These are phyloP conservation scores for Pangasianodon hypophthalmus DNA, from an alignment of 2,113 vertebrate species.

Conservation along the genomic window DNA sequence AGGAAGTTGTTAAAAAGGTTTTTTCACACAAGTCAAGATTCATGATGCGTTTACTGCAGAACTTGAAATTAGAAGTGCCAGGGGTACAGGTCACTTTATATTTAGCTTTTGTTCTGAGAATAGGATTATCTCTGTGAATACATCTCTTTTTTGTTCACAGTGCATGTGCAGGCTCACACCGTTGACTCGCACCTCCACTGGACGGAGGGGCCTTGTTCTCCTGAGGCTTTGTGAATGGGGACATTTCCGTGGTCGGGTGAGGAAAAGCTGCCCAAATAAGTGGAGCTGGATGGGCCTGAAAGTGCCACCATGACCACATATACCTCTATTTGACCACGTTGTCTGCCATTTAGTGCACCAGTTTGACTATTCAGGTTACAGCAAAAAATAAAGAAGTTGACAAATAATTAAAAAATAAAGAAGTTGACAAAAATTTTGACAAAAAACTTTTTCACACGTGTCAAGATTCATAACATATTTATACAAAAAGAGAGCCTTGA, in stretches of 20 bases:
- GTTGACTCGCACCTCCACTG: not conserved
- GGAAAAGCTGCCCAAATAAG: not conserved
- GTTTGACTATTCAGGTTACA: not conserved
- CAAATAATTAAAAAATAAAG: too few species aligned
- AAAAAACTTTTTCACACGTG: not conserved
- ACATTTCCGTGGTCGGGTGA: not conserved
- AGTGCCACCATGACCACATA: conserved; percentile 7
- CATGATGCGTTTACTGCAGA: not conserved
- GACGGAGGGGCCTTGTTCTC: not conserved
- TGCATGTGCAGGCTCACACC: not conserved
- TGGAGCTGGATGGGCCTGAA: conserved; percentile 50
- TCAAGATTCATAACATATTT: not conserved
- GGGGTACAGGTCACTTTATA: not conserved
- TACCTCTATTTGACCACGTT: not conserved
- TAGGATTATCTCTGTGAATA: not conserved
- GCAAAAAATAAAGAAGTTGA: not conserved
- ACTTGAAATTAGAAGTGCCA: not conserved
- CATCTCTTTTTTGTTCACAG: not conserved
- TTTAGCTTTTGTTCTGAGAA: not conserved
- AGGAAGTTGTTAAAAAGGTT: not conserved
- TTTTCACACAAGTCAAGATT: not conserved
- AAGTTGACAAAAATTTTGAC: too few species aligned
- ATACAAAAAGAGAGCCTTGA: not conserved
- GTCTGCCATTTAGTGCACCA: not conserved
- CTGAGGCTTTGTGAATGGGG: not conserved